Evolutionary conservation across 2,113 vertebrate genomes (phyloP).

Genomic region (Tachysurus vachellii): DNA sequence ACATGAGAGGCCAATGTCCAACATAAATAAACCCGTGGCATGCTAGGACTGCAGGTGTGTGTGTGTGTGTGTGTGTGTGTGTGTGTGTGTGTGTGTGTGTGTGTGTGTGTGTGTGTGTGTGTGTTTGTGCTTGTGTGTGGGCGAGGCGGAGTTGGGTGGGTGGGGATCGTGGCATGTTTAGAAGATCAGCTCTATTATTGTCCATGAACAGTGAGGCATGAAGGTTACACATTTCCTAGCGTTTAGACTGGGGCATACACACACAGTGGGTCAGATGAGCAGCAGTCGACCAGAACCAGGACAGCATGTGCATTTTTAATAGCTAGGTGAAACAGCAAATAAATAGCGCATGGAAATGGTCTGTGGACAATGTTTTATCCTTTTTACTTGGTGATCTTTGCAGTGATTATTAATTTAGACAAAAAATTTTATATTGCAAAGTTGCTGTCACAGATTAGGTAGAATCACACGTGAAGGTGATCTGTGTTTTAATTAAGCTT

Average conservation of each 20-base stretch:
- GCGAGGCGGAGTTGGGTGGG: neutral
- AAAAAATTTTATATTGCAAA: neutral
- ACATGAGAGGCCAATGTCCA: slow-evolving; percentile 26
- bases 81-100: slow-evolving; percentile 17
- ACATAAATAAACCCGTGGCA: slow-evolving; percentile 6
- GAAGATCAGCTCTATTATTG: slow-evolving; percentile 49
- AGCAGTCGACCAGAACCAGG: slow-evolving; percentile 34
- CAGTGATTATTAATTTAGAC: neutral
- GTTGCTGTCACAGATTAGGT: no score
- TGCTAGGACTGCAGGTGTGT: slow-evolving; percentile 38
- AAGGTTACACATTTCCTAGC: slow-evolving; percentile 68
- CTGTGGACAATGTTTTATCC: neutral
- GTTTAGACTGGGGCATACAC: slow-evolving; percentile 45
- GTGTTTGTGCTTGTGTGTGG: slow-evolving; percentile 16
- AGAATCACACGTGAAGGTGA: no score
- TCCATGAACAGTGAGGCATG: slow-evolving; percentile 63
- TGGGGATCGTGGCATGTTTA: neutral
- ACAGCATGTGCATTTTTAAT: slow-evolving; percentile 31
- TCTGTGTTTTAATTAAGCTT: no score
- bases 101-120: neutral
- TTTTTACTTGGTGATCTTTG: neutral
- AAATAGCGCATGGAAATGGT: neutral
- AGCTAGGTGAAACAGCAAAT: slow-evolving; percentile 52
- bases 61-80: slow-evolving; percentile 21
- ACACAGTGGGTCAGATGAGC: slow-evolving; percentile 29